Conservation (phyloP, 2,113 vertebrate genomes). For the Hemibates koningsi region DNA sequence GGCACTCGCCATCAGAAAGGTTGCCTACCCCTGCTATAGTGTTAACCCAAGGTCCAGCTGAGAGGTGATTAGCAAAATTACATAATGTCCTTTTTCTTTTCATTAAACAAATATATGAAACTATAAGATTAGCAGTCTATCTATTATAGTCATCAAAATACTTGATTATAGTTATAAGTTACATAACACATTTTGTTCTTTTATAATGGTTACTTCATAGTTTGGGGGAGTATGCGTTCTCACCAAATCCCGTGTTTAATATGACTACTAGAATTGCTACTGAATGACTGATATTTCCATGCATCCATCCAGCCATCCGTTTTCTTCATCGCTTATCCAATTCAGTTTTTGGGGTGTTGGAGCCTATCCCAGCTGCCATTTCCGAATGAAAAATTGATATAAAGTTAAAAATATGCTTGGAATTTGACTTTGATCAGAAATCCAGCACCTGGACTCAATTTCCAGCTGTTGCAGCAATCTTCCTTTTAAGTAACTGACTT, state of each 20-base stretch:
- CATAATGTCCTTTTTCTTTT: not conserved
- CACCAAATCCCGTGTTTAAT: not conserved
- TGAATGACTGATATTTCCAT: not conserved
- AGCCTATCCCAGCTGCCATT: not conserved
- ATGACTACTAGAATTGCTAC: not conserved
- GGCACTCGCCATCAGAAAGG: too few relatives aligned
- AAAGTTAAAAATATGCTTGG: not conserved
- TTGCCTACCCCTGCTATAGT: not conserved
- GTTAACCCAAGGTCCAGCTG: not conserved
- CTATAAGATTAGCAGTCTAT: not conserved
- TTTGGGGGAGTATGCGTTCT: not conserved
- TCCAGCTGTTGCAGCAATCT: not conserved
- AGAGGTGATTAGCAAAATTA: not conserved
- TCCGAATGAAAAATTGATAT: not conserved
- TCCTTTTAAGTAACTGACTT: not conserved
- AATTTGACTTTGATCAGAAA: not conserved
- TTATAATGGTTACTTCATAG: not conserved
- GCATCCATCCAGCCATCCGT: not conserved
- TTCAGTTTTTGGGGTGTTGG: not conserved
- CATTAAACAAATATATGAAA: not conserved
- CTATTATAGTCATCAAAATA: not conserved
- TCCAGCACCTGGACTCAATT: not conserved
- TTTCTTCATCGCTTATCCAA: not conserved
- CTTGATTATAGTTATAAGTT: not conserved
- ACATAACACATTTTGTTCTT: not conserved